Conservation (phyloP, 2,797 vertebrate genomes). For the Periophthalmus magnuspinnatus region DNA sequence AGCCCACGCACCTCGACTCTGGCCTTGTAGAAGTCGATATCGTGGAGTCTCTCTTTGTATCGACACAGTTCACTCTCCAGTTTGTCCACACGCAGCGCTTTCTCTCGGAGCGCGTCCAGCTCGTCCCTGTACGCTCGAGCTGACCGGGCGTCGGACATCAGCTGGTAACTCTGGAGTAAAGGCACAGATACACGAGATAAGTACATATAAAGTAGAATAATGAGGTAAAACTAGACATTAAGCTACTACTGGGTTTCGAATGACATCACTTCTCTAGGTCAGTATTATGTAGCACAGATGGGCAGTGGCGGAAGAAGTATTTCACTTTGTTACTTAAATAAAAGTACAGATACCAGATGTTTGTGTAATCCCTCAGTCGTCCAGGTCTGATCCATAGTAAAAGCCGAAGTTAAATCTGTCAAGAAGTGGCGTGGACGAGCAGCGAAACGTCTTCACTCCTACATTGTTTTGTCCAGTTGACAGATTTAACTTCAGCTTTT, state of each 20-base stretch:
- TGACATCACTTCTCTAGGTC: no score
- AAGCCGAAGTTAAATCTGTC: no score
- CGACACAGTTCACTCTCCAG: conserved; percentile 94
- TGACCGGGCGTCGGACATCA: conserved; percentile 91
- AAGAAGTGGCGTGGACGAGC: no score
- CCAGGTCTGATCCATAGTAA: no score
- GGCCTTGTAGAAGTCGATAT: conserved; percentile 98
- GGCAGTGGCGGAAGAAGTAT: no score
- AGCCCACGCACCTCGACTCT: conserved; percentile 87
- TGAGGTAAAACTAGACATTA: background rate
- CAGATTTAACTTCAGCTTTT: no score
- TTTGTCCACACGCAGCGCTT: conserved; percentile 94
- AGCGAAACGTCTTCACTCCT: no score
- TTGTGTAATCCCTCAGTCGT: no score
- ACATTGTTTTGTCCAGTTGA: no score
- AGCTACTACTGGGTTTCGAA: background rate
- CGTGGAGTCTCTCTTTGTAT: conserved; percentile 94
- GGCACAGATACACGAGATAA: background rate
- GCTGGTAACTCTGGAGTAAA: conserved; percentile 85
- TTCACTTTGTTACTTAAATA: no score
- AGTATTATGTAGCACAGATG: no score
- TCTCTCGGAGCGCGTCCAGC: conserved; percentile 92
- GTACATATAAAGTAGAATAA: background rate
- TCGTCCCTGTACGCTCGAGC: conserved; percentile 94
- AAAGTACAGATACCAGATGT: no score